Evolutionary conservation across 2,888 invertebrate genomes (phyloP), one percentile per base, ranked within the genome.

Genomic region (Macropis europaea): DNA sequence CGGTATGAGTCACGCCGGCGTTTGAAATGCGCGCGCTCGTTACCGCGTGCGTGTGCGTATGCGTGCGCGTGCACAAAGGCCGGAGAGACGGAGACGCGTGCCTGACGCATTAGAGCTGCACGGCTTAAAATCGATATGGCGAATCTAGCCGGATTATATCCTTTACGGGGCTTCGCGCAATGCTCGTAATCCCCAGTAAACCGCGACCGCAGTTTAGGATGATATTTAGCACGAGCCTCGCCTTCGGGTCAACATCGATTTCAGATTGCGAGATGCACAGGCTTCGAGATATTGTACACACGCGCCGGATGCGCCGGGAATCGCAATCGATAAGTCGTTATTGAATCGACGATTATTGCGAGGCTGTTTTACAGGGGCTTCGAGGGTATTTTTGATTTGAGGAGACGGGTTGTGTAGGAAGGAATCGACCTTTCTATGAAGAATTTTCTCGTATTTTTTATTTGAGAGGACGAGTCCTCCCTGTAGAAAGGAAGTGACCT

Each of bases 71-170:
- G 79, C 53, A 19, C 45, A 72, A 62, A 62, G 57, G 57, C 38
- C 62, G 22, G 52, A 30, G 42, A 52, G 62, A 60, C n/a, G n/a
- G 61, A 72, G 64, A 60, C 79, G 77, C 77, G 77, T 79, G 61
- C 52, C 79, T 66, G 79, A 79, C 79, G 79, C 68, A 63, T 63
- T 64, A 63, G 76, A 62, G 84, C 85, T 88, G 89, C 88, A 86
- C 69, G 17, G 82, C 84, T 84, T 84, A 87, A 89, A 89, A 89
- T 89, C 89, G 88, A 89, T 89, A 89, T 84, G 86, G 86, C 86
- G 86, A 89, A 89, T 89, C 87, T 87, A 89, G 87, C 84, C 81
- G 86, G 88, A 88, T 87, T 87, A 88, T 87, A 87, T 87, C 85
- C 87, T 88, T 75, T 86, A 86, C 83, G 85, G 86, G 89, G 88